Base-by-base conservation (phyloP, 2,888 invertebrate species). In the Griposia aprilina region DNA sequence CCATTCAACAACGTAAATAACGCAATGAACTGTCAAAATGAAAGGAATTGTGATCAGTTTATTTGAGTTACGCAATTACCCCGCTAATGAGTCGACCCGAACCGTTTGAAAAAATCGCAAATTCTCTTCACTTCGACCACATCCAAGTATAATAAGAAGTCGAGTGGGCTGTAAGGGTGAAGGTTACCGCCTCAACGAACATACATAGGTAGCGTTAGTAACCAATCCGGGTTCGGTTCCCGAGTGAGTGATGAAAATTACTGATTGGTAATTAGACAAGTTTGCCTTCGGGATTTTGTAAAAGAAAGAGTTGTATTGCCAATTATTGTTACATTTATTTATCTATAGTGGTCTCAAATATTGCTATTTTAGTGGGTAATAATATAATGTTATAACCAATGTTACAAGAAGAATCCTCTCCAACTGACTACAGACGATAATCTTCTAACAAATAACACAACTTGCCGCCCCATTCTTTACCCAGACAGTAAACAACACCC, bases 101-200 rank as follows among this genome's bases (percentile, higher is more conserved):
- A 17, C 11, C n/a, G 7, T 23, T 60, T 36, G 0, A 11, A 57
- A 36, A 30, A 63, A 57, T 2, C 85, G 83, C 80, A 76, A 2
- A 0, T 59, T 59, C 67, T 60, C 26, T 2, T 70, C 0, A 17
- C 57, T 68, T 79, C 20, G 0, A 57, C 67, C 60, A 55, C 7
- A 0, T 7, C n/a, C 3, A 48, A 52, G 50, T 73, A 79, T 87
- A 89, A 89, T 89, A 88, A 84, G 84, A 80, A 84, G 78, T 84
- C 68, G 84, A 87, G 89, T 85, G 89, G 84, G 81, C 30, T 57
- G 73, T 63, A 74, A 78, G 88, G 80, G 80, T 82, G 86, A 86
- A 87, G 81, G 88, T 65, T 79, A 71, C 71, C 69, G 82, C 82
- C 89, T 84, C 84, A 66, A 78, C 60, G 69, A 84, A 76, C 65